Base-by-base conservation (phyloP, 2,888 invertebrate genomes). In the Drepana falcataria region DNA sequence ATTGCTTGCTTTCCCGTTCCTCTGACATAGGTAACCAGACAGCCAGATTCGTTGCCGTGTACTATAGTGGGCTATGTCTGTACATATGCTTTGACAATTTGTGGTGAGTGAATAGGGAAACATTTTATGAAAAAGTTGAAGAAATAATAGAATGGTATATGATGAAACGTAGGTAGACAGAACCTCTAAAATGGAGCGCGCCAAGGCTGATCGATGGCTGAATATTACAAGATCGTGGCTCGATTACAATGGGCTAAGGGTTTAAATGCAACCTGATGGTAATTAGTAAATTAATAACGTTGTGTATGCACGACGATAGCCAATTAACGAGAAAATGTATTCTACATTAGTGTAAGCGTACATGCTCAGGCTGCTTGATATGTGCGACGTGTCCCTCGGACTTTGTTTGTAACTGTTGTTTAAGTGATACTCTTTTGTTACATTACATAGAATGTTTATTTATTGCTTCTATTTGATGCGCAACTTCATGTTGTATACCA, bases 311-410 rank as follows among this genome's bases (percentile, higher is more conserved):
- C 54, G 53, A 47, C 61, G 64, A 58, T 59, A 53, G 59, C 58
- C 65, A 75, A 75, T 80, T 77, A 77, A 73, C 71, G 73, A 70
- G 73, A 75, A 76, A 71, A 70, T 65, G 70, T 65, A 77, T 75
- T 70, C 58, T 69, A 71, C 75, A 76, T 65, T 64, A 68, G 60
- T 69, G 66, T 72, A 79, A 79, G 77, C 73, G 66, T 65, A 69
- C 74, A 74, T 69, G 73, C 70, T 69, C 70, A 58, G 63, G 65
- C 71, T 74, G 65, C 59, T 83, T 81, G 62, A 55, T 64, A 83
- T 83, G 79, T 66, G 58, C 54, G 59, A 53, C 68, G 53, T 48
- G 69, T 66, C 61, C 57, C 65, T 54, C 65, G 64, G 71, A 66
- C 61, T 58, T 65, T 65, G 64, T 65, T 59, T 60, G 60, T 60